These are phyloP conservation scores for Lepidonotus clava DNA, from an alignment of 2,888 invertebrate species.

Conservation along the genomic window DNA sequence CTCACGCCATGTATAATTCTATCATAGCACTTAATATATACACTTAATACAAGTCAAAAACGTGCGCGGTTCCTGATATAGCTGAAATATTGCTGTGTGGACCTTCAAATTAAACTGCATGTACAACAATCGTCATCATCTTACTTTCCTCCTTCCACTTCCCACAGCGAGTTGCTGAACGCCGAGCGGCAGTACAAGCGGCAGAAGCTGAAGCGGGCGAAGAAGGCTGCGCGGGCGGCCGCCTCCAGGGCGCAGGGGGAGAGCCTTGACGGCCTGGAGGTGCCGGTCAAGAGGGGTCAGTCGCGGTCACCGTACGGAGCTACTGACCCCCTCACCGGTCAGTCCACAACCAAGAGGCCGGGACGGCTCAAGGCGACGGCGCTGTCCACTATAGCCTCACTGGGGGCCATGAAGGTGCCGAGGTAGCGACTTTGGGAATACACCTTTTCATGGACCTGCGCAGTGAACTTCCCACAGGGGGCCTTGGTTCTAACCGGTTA, in stretches of 20 bases:
- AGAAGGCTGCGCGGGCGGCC: background rate
- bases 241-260: background rate
- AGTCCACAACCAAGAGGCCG: background rate
- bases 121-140: no score
- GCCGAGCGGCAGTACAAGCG: slow-evolving; percentile 30
- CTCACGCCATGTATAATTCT: no score
- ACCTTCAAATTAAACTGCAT: no score
- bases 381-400: slow-evolving; percentile 8
- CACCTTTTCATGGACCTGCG: no score
- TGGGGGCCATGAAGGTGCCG: slow-evolving; percentile 14
- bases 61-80: background rate
- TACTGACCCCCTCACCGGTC: background rate
- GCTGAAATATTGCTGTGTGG: background rate
- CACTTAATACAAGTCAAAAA: no score
- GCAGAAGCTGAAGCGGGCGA: background rate
- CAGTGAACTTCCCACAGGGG: no score
- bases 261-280: background rate
- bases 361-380: background rate
- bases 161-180: background rate
- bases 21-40: no score
- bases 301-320: background rate
- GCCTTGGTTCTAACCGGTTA: no score
- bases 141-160: background rate
- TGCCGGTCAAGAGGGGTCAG: background rate
- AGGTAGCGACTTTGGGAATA: background rate